Conservation (phyloP, 2,113 vertebrate species). For the Rhabdomys dilectus region DNA sequence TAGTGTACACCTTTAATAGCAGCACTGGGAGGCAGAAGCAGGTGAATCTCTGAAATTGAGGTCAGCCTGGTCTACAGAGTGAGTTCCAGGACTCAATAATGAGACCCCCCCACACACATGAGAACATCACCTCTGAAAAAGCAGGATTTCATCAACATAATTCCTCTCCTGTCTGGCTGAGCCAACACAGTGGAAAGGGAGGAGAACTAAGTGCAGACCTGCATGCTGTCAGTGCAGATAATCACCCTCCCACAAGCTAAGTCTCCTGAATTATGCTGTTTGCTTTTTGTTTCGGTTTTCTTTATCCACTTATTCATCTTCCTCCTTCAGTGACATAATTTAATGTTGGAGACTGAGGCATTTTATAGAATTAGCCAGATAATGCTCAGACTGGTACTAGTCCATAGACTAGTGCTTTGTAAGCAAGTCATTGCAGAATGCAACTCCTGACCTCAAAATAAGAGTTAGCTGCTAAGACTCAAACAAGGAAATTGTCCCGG, state of each 20-base stretch:
- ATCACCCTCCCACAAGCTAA: not conserved
- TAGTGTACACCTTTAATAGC: not conserved
- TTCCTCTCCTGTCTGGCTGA: not conserved
- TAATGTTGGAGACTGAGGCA: not conserved
- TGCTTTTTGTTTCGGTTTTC: not conserved
- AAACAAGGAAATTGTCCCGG: not conserved
- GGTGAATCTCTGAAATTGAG: not conserved
- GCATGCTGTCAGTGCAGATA: not conserved
- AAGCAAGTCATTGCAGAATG: not conserved
- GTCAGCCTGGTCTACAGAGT: not conserved
- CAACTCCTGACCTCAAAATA: not conserved
- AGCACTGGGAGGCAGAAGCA: not conserved
- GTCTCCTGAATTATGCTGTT: not conserved
- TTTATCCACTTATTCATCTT: not conserved
- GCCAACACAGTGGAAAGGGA: not conserved
- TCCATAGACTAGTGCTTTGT: not conserved
- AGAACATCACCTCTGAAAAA: not conserved
- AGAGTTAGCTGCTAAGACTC: not conserved
- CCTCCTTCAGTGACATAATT: not conserved
- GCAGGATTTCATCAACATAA: not conserved
- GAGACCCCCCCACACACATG: not conserved
- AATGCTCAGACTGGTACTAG: not conserved
- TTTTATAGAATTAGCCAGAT: slow-evolving; percentile 42
- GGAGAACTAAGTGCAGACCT: not conserved
- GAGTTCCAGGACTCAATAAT: not conserved